Percentiles rank a stretch among this genome's conserved stretches.
Conservation (phyloP, 1,140 invertebrate genomes). For the Drosophila albomicans region DNA sequence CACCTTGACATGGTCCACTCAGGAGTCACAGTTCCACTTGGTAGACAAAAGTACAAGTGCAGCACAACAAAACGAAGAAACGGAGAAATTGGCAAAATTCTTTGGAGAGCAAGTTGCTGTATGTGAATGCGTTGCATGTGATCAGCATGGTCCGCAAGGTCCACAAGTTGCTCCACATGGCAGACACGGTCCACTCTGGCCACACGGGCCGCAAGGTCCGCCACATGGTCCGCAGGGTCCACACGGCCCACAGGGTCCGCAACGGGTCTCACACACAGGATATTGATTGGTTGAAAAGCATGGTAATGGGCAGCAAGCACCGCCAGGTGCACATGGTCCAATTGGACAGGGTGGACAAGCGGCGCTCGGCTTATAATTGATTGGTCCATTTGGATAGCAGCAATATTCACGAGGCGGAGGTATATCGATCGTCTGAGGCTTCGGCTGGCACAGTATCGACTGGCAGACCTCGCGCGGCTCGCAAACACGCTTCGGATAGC, state of each 20-base stretch:
- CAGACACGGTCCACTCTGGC: slow-evolving; percentile 44
- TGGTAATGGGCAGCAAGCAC: slow-evolving; percentile 58
- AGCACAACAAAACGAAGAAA: slow-evolving; percentile 1
- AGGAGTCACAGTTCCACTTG: not conserved
- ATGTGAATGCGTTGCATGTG: too few species aligned
- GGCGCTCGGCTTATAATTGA: slow-evolving; percentile 57
- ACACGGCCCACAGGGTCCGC: slow-evolving; percentile 66
- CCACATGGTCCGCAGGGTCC: slow-evolving; percentile 49
- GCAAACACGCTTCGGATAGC: slow-evolving; percentile 66
- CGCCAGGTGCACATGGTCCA: slow-evolving; percentile 51
- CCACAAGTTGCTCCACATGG: slow-evolving; percentile 31
- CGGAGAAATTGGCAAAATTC: not conserved
- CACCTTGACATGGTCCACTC: slow-evolving; percentile 51
- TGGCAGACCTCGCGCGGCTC: slow-evolving; percentile 74
- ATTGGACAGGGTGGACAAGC: slow-evolving; percentile 66
- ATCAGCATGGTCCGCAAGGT: slow-evolving; percentile 59
- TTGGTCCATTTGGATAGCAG: slow-evolving; percentile 70
- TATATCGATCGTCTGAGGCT: slow-evolving; percentile 70
- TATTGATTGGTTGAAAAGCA: slow-evolving; percentile 67
- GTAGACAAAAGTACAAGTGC: not conserved
- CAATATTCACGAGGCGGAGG: slow-evolving; percentile 70
- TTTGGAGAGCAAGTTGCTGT: slow-evolving; percentile 5
- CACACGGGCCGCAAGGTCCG: slow-evolving; percentile 56
- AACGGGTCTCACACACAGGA: slow-evolving; percentile 66
- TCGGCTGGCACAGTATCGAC: slow-evolving; percentile 71